Percentiles rank a stretch among this genome's conserved stretches.
phyloP scores from a whole-genome alignment of 53 echinoderm and acorn worm species.

The Crossaster papposus region DNA sequence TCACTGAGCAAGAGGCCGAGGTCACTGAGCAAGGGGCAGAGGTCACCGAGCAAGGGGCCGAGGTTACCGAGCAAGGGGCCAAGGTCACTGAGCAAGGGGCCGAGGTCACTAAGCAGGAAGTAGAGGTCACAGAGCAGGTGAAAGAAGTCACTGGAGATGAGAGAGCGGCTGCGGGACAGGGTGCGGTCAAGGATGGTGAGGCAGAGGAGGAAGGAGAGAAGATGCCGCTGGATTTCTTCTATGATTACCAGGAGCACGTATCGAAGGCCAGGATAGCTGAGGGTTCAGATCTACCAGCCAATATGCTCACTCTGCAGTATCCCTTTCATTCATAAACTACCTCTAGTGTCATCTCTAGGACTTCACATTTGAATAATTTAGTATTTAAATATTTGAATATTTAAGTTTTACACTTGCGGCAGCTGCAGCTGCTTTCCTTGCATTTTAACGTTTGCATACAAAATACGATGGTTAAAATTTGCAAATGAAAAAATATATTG shows the following conservation, averaged over 20 bases:
- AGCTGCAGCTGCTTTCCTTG: too few species aligned
- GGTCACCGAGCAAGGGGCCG: not conserved
- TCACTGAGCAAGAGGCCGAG: not conserved
- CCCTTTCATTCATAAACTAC: slow-evolving; percentile 55
- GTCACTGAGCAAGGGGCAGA: slow-evolving; percentile 6
- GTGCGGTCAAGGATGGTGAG: slow-evolving; percentile 18
- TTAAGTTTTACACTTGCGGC: too few species aligned
- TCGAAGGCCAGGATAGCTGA: slow-evolving; percentile 77
- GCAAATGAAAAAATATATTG: not conserved
- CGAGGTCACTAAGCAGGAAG: slow-evolving; percentile 5
- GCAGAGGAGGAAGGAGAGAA: slow-evolving; percentile 64
- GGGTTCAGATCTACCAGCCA: slow-evolving; percentile 82
- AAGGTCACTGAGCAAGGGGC: not conserved
- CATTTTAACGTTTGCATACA: too few species aligned
- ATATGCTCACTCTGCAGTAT: slow-evolving; percentile 90
- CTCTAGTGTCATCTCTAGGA: not conserved
- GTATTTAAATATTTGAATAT: too few species aligned
- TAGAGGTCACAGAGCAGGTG: slow-evolving; percentile 1
- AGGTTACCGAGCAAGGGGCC: not conserved
- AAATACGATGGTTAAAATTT: not conserved
- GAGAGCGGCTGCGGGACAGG: slow-evolving; percentile 16
- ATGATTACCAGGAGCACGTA: slow-evolving; percentile 78
- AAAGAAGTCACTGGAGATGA: slow-evolving; percentile 16
- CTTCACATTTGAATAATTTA: too few species aligned
- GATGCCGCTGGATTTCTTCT: slow-evolving; percentile 83